Conservation (phyloP, 2,113 vertebrate species). For the Cynopterus brachyotis region DNA sequence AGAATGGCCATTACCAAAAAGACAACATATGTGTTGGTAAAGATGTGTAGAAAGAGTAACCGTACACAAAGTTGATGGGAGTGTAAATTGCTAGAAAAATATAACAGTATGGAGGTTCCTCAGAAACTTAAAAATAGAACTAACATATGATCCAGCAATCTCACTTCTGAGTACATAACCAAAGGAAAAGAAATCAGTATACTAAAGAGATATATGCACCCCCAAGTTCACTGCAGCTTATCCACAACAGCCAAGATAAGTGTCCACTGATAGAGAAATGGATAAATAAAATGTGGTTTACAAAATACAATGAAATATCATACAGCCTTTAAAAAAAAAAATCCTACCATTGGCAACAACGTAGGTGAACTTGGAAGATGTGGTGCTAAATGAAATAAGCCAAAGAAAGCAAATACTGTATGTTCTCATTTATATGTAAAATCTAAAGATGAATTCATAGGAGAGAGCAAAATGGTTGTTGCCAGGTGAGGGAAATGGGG, state of each 20-base stretch:
- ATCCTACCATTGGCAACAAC: neutral
- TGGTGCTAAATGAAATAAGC: neutral
- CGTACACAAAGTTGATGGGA: neutral
- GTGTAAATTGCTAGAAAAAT: neutral
- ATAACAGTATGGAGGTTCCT: neutral
- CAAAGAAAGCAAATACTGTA: neutral
- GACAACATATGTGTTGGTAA: neutral
- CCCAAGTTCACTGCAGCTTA: neutral
- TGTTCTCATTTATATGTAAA: neutral
- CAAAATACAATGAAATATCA: neutral
- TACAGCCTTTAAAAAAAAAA: neutral
- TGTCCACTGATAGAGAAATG: neutral
- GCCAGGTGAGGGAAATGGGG: neutral
- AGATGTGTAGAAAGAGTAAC: neutral
- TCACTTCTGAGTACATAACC: neutral
- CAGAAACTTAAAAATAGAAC: neutral
- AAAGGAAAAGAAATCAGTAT: neutral
- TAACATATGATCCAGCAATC: neutral
- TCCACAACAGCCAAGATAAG: neutral
- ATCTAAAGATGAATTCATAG: neutral
- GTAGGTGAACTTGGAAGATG: neutral
- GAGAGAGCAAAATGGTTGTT: neutral
- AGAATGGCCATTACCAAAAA: neutral
- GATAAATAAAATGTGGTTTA: neutral
- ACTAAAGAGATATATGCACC: neutral